A percentile compares a stretch with the other conserved stretches of the same genome.
Evolutionary conservation across 1,140 invertebrate species (phyloP).

Genomic region (Teleogryllus occipitalis): DNA sequence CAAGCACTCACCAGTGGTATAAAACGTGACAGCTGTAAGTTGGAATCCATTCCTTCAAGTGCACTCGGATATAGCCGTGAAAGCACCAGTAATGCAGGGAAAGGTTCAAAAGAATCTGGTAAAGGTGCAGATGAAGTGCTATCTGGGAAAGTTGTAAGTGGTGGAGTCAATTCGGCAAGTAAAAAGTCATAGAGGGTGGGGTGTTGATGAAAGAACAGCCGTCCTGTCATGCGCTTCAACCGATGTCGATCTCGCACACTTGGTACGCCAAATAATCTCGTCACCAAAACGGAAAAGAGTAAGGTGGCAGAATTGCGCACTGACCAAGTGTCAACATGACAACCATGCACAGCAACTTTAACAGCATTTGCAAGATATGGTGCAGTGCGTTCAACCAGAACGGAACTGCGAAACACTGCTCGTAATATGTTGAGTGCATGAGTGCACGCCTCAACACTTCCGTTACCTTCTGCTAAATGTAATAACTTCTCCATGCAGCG

Average conservation of each 20-base stretch:
- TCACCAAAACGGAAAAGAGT: slow-evolving; percentile 75
- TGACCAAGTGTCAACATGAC: slow-evolving; percentile 66
- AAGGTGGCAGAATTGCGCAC: slow-evolving; percentile 83
- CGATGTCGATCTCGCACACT: not conserved
- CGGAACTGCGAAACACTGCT: slow-evolving; percentile 65
- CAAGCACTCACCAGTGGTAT: slow-evolving; percentile 1
- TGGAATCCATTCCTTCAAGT: slow-evolving; percentile 54
- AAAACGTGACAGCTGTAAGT: slow-evolving; percentile 45
- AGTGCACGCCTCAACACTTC: slow-evolving; percentile 45
- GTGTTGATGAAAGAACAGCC: slow-evolving; percentile 78
- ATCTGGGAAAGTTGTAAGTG: slow-evolving; percentile 36
- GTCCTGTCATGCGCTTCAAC: slow-evolving; percentile 44
- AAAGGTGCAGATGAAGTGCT: not conserved
- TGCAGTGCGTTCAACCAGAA: slow-evolving; percentile 61
- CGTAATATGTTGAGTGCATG: slow-evolving; percentile 82
- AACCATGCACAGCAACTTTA: slow-evolving; percentile 62
- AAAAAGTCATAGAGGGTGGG: slow-evolving; percentile 72
- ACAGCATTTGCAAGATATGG: slow-evolving; percentile 65
- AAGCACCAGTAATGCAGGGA: slow-evolving; percentile 71
- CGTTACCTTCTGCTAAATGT: not conserved
- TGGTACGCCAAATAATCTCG: slow-evolving; percentile 83
- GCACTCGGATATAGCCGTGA: slow-evolving; percentile 67
- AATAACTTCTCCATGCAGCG: not conserved
- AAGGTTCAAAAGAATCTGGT: slow-evolving; percentile 43
- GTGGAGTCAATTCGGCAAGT: slow-evolving; percentile 47